phyloP scores from a whole-genome alignment of 2,888 invertebrate species.

The Ennomos quercinarius region DNA sequence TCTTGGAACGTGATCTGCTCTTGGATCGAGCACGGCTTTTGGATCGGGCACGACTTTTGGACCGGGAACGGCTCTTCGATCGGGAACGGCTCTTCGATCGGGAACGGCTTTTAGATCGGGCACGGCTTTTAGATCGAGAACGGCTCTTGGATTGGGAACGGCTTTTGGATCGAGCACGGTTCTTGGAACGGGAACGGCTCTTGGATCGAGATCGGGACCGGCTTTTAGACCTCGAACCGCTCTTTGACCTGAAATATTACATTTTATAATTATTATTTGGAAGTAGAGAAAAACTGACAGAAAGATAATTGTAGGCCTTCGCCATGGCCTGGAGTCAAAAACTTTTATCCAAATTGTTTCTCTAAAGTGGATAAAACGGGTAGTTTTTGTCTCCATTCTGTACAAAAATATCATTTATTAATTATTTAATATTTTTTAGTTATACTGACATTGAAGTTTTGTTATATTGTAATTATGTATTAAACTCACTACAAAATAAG shows the following conservation, averaged over 20 bases:
- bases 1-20: conserved; percentile 51
- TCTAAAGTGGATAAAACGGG: too few species aligned
- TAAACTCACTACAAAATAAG: too few species aligned
- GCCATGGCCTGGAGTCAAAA: too few species aligned
- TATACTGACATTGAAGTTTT: too few species aligned
- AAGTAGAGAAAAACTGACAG: too few species aligned
- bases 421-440: too few species aligned
- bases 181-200: conserved; percentile 49
- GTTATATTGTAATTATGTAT: too few species aligned
- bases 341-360: too few species aligned
- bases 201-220: conserved; percentile 53
- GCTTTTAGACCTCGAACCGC: conserved; percentile 46
- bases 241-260: conserved; percentile 41
- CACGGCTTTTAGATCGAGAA: conserved; percentile 54
- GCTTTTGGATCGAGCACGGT: conserved; percentile 53
- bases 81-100: conserved; percentile 56
- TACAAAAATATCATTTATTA: too few species aligned
- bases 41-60: conserved; percentile 53
- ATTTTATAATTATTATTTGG: too few species aligned
- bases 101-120: conserved; percentile 67
- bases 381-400: too few species aligned
- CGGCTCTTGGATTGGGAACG: conserved; percentile 46
- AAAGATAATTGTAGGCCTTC: too few species aligned
- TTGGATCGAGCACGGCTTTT: conserved; percentile 51
- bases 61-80: conserved; percentile 62